Conservation (phyloP, 2,797 vertebrate genomes). For the Stomatorhinus walkeri region DNA sequence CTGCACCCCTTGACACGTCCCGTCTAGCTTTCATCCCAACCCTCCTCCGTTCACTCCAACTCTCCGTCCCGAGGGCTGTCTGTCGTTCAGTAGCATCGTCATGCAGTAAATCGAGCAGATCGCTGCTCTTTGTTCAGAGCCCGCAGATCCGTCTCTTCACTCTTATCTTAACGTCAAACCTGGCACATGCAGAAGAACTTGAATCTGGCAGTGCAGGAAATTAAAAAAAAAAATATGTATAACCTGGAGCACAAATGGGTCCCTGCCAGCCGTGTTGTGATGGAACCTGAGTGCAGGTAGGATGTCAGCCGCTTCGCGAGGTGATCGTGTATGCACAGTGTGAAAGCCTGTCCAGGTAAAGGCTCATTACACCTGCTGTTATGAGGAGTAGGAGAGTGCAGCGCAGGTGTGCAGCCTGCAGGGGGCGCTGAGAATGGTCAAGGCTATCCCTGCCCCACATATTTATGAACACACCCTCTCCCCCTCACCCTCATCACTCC, state of each 20-base stretch:
- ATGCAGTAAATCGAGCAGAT: not conserved
- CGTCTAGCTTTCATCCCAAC: not conserved
- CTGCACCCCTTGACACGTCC: not conserved
- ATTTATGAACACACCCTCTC: conserved; percentile 37
- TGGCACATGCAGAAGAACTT: not conserved
- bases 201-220: not conserved
- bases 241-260: not conserved
- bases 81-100: not conserved
- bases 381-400: not conserved
- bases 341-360: not conserved
- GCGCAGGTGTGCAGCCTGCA: conserved; percentile 23
- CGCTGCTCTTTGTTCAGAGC: not conserved
- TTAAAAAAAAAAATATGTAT: too few species aligned
- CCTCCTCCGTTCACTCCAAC: not conserved
- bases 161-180: not conserved
- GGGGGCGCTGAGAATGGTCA: conserved; percentile 20
- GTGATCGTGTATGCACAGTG: not conserved
- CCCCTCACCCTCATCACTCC: not conserved
- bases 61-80: not conserved
- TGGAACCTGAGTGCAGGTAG: not conserved
- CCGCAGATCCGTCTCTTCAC: not conserved
- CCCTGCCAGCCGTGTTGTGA: not conserved
- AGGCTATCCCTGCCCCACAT: conserved; percentile 31
- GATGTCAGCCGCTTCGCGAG: not conserved
- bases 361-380: not conserved